Evolutionary conservation across 2,888 invertebrate species (phyloP).

Genomic region (Drosophila nigritarsus): DNA sequence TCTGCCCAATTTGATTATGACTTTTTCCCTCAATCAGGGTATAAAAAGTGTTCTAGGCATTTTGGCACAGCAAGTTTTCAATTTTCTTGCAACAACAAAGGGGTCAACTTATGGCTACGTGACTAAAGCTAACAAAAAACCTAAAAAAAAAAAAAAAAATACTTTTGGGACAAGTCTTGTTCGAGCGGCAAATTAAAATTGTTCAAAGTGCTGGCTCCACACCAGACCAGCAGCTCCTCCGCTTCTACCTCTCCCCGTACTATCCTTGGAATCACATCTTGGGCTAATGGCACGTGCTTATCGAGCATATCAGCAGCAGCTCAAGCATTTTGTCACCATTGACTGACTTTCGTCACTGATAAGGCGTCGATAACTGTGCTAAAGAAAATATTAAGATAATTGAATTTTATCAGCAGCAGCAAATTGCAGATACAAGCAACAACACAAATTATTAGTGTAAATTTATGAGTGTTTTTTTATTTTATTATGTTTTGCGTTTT

Average conservation of each 20-base stretch:
- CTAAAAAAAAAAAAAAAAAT: conserved; percentile 36
- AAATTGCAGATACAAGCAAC: conserved; percentile 12
- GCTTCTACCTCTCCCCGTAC: not conserved
- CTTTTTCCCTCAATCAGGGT: conserved; percentile 1
- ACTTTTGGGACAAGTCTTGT: conserved; percentile 51
- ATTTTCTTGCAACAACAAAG: conserved; percentile 58
- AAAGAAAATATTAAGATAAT: conserved; percentile 33
- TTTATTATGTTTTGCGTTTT: not conserved
- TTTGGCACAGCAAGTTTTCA: conserved; percentile 59
- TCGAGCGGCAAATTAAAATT: conserved; percentile 72
- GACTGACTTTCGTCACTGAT: conserved; percentile 34
- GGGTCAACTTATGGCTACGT: conserved; percentile 66
- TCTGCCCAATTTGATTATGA: not conserved
- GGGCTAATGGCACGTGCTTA: conserved; percentile 76
- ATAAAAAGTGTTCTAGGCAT: conserved; percentile 34
- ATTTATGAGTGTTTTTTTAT: conserved; percentile 34
- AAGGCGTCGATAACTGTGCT: conserved; percentile 47
- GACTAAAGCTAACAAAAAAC: conserved; percentile 35
- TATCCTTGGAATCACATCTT: conserved; percentile 20
- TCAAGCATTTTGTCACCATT: conserved; percentile 69
- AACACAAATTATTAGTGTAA: conserved; percentile 37
- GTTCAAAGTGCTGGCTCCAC: conserved; percentile 35
- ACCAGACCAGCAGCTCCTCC: not conserved
- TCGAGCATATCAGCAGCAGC: conserved; percentile 65
- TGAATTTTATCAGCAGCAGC: conserved; percentile 33